Percentiles rank a stretch among this genome's conserved stretches.
These are phyloP conservation scores for Circaetus cinerascens DNA, from an alignment of 2,113 vertebrate species.

Conservation along the genomic window DNA sequence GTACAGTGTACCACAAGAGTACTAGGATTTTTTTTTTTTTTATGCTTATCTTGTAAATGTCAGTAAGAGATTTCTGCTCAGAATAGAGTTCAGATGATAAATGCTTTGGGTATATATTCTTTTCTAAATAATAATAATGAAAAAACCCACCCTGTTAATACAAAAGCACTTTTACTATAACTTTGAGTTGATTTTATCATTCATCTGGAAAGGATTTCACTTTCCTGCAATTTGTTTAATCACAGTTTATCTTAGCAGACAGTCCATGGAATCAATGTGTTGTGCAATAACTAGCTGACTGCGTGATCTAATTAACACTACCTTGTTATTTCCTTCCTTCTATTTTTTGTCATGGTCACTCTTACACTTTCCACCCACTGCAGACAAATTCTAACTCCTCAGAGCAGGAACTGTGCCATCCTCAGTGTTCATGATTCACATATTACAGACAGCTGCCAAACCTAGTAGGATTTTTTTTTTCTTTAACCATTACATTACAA, in stretches of 20 bases:
- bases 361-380: neutral
- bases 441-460: neutral
- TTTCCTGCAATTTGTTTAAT: neutral
- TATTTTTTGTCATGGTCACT: neutral
- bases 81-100: neutral
- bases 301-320: neutral
- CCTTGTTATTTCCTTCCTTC: neutral
- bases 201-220: neutral
- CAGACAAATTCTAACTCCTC: neutral
- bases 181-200: neutral
- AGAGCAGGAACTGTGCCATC: neutral
- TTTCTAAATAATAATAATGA: neutral
- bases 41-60: neutral
- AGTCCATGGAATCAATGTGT: neutral
- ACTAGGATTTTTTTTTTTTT: neutral
- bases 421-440: neutral
- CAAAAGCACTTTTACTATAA: neutral
- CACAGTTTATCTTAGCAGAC: neutral
- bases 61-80: neutral
- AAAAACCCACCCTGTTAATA: rapidly evolving
- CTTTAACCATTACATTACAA: neutral
- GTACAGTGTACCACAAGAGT: neutral
- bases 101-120: neutral
- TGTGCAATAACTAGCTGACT: neutral
- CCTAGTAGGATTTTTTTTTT: neutral